A percentile compares a stretch with the other conserved stretches of the same genome.
Evolutionary conservation across 2,797 vertebrate genomes (phyloP).

Genomic region (Poecilia gillii): DNA sequence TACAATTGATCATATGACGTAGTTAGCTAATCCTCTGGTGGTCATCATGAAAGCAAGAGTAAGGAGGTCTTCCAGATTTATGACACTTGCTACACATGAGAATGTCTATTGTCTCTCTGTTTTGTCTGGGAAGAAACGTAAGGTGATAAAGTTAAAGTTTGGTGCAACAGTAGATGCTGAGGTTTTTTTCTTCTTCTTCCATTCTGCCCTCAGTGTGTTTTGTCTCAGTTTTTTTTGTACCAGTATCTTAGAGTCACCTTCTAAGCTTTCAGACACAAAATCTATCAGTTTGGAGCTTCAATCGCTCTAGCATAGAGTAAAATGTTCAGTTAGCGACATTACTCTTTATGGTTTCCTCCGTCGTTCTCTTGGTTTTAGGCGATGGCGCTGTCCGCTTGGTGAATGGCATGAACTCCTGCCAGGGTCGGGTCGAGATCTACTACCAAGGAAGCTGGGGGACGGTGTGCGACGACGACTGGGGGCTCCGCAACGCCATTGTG

Average conservation of each 20-base stretch:
- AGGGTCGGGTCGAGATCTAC: constrained; percentile 93
- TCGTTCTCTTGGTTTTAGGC: constrained; percentile 68
- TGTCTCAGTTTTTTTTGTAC: constrained; percentile 22
- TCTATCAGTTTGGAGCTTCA: neutral
- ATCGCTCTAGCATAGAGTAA: neutral
- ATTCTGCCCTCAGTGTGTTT: constrained; percentile 21
- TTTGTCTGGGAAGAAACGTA: constrained; percentile 38
- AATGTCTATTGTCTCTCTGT: constrained; percentile 53
- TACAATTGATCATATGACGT: constrained; percentile 47
- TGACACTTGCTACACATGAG: constrained; percentile 46
- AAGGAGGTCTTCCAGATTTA: constrained; percentile 17
- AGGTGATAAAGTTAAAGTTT: constrained; percentile 45
- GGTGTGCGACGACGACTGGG: constrained; percentile 96
- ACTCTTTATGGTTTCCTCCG: neutral
- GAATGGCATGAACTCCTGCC: constrained; percentile 84
- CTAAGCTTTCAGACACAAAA: neutral
- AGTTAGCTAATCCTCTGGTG: constrained; percentile 13
- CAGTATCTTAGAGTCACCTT: constrained; percentile 1
- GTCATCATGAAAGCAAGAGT: constrained; percentile 14
- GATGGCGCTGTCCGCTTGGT: constrained; percentile 89
- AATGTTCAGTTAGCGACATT: neutral
- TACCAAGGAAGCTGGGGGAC: constrained; percentile 92
- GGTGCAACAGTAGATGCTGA: constrained; percentile 30
- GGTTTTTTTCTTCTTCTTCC: neutral
- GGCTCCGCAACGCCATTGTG: constrained; percentile 83